Conservation (phyloP, 2,797 vertebrate species). For the Syndactyla subalaris region DNA sequence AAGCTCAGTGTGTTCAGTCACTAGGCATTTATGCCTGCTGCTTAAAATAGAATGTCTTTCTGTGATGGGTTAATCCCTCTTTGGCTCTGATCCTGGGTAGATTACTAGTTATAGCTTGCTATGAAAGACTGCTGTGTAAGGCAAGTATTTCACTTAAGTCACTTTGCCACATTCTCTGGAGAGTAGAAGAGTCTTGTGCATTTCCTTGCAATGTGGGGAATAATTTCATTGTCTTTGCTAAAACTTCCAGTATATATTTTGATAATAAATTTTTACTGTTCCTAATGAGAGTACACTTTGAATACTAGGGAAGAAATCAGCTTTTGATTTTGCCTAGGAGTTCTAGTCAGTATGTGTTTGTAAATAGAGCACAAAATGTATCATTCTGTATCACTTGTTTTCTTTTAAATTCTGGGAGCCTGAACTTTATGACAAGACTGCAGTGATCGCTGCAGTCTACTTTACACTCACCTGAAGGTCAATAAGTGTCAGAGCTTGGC, state of each 20-base stretch:
- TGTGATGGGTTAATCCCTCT: constrained; percentile 81
- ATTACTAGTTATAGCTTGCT: constrained; percentile 71
- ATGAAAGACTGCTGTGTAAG: constrained; percentile 65
- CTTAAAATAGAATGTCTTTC: constrained; percentile 80
- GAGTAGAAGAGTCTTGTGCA: not conserved
- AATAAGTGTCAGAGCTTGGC: not conserved
- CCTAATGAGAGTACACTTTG: not conserved
- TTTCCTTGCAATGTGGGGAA: not conserved
- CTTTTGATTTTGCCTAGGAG: not conserved
- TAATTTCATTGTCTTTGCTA: not conserved
- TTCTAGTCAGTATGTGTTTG: not conserved
- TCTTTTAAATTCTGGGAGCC: not conserved
- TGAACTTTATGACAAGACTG: not conserved
- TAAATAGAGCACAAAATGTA: not conserved
- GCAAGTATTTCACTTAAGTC: constrained; percentile 67
- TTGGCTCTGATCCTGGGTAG: constrained; percentile 74
- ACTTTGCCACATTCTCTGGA: constrained; percentile 27
- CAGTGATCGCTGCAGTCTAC: not conserved
- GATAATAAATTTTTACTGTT: not conserved
- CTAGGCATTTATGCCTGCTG: constrained; percentile 69
- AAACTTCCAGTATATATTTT: not conserved
- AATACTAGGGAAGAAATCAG: not conserved
- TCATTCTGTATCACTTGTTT: not conserved
- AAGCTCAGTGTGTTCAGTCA: constrained; percentile 59
- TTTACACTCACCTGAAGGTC: not conserved